A percentile compares a stretch with the other conserved stretches of the same genome.
Conservation (phyloP, 2,888 invertebrate genomes). For the Sinhomidia bicolor region DNA sequence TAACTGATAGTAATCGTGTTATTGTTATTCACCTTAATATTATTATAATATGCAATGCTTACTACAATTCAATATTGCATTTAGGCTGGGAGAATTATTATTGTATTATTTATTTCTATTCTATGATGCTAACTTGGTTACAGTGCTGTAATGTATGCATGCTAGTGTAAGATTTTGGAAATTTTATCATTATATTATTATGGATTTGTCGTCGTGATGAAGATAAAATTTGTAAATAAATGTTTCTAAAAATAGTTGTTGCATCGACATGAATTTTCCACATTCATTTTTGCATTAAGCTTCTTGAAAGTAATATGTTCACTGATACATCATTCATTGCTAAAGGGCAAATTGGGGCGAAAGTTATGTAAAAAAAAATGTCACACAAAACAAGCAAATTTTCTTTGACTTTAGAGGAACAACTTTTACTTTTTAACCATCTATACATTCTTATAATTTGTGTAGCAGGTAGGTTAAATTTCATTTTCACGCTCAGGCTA, state of each 20-base stretch:
- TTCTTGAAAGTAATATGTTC: too few relatives aligned
- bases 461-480: conserved; percentile 47
- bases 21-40: not conserved
- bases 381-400: not conserved
- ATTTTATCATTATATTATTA: not conserved
- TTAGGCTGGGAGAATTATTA: not conserved
- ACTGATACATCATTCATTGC: not conserved
- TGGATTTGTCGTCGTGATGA: not conserved
- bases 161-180: not conserved
- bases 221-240: conserved; percentile 5
- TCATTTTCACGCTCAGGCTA: conserved; percentile 45
- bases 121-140: not conserved
- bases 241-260: not conserved
- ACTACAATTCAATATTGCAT: too few relatives aligned
- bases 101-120: not conserved
- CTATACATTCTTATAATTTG: not conserved
- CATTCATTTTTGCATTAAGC: not conserved
- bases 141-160: too few relatives aligned
- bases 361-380: too few relatives aligned
- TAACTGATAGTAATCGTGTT: too few relatives aligned
- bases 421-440: not conserved
- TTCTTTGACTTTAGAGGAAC: conserved; percentile 3
- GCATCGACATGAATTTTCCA: too few relatives aligned
- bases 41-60: not conserved
- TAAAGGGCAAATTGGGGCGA: too few relatives aligned